A percentile compares a stretch with the other conserved stretches of the same genome.
Conservation (phyloP, 2,888 invertebrate genomes). For the Drosophila pseudotalamancana region DNA sequence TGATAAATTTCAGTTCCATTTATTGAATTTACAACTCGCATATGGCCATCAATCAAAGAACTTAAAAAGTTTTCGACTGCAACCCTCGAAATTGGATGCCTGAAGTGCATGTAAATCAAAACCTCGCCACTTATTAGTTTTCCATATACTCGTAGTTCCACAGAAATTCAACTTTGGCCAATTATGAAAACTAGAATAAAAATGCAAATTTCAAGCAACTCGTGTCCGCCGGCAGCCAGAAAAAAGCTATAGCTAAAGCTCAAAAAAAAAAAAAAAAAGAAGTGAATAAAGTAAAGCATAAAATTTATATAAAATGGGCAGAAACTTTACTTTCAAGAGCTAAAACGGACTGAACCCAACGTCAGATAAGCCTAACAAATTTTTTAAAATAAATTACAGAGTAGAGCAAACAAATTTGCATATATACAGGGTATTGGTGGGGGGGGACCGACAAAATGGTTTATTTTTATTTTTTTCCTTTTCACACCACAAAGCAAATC, state of each 20-base stretch:
- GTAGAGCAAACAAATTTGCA: constrained; percentile 79
- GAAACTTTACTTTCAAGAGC: constrained; percentile 56
- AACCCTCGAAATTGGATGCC: constrained; percentile 14
- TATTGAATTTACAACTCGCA: constrained; percentile 32
- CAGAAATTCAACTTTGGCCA: constrained; percentile 65
- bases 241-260: not conserved
- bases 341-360: constrained; percentile 30
- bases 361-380: constrained; percentile 79
- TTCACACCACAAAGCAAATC: constrained; percentile 79
- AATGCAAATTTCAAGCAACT: constrained; percentile 73
- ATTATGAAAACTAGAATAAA: constrained; percentile 76
- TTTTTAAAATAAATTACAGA: constrained; percentile 79
- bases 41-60: constrained; percentile 42
- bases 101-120: constrained; percentile 55
- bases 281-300: constrained; percentile 5
- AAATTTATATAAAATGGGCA: constrained; percentile 37
- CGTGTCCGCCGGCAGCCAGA: constrained; percentile 55
- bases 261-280: constrained; percentile 1
- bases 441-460: constrained; percentile 43
- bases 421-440: constrained; percentile 47
- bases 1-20: constrained; percentile 30
- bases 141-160: constrained; percentile 71
- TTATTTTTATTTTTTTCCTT: constrained; percentile 35
- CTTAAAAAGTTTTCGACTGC: constrained; percentile 22
- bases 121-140: constrained; percentile 70